Evolutionary conservation across 2,888 invertebrate species (phyloP).

Genomic region (Laspeyria flexula): DNA sequence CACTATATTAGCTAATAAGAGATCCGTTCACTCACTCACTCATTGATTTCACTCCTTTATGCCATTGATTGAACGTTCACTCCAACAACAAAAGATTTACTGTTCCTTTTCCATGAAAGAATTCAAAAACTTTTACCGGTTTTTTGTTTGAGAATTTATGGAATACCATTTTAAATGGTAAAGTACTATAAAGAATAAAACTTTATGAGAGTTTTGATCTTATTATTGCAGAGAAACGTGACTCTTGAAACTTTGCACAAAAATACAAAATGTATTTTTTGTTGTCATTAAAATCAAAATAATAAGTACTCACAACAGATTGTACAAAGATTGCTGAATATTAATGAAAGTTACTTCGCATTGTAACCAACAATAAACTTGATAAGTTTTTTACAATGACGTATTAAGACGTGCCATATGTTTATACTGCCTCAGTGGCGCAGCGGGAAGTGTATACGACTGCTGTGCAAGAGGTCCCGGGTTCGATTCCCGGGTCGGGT

Average conservation of each 20-base stretch:
- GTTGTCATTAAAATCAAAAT: slow-evolving; percentile 35
- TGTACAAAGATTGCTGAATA: slow-evolving; percentile 18
- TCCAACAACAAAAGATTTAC: slow-evolving; percentile 29
- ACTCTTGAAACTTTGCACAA: slow-evolving; percentile 31
- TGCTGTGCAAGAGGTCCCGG: too few species aligned
- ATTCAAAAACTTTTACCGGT: slow-evolving; percentile 11
- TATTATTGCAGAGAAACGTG: slow-evolving; percentile 40
- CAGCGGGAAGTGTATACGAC: too few species aligned
- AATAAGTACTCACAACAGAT: slow-evolving; percentile 27
- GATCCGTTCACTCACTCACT: slow-evolving; percentile 52
- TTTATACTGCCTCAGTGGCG: too few species aligned
- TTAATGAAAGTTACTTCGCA: slow-evolving; percentile 5
- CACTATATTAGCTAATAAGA: slow-evolving; percentile 68
- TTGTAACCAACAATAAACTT: background rate
- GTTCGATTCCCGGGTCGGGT: too few species aligned
- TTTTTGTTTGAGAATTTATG: slow-evolving; percentile 26
- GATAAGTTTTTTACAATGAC: background rate
- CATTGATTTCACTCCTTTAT: slow-evolving; percentile 63
- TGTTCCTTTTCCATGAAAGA: slow-evolving; percentile 23
- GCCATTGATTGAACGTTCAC: slow-evolving; percentile 52
- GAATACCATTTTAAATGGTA: slow-evolving; percentile 25
- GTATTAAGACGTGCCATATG: background rate
- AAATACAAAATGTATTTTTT: slow-evolving; percentile 19
- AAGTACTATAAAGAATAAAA: slow-evolving; percentile 22
- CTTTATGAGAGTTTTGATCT: slow-evolving; percentile 36